Evolutionary conservation across 2,113 vertebrate genomes (phyloP), one percentile per base, ranked within the genome.

Genomic region (Oncorhynchus clarkii): DNA sequence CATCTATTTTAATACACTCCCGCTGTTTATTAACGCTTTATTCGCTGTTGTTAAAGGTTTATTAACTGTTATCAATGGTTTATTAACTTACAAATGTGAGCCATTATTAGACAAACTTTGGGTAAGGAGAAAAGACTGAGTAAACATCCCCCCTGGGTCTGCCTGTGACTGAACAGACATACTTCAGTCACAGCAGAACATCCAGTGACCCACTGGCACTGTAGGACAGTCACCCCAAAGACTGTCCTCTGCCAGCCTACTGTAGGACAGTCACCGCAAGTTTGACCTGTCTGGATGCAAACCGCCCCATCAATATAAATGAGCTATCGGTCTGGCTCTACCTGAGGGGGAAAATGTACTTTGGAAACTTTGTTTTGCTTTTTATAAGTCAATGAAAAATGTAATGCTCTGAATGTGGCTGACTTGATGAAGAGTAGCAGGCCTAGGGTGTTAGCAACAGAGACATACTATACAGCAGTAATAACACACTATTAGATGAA

Each of bases 401-500:
- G 73, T 62, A 39, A 0, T 60, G 48, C 74, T 59, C 80, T 80
- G 84, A 18, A 54, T 54, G 14, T 27, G 77, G 80, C 67, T 5
- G 74, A 82, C 79, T 78, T 85, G 79, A 87, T 78, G 82, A 89
- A 87, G 77, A 79, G 68, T 78, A 84, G 88, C 78, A 76, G 51
- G 51, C 14, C 51, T 51, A 11, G 78, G 78, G 79, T 79, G 83
- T 82, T 85, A 88, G 79, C 3, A 45, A 45, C 39, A 45, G 79
- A 82, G 79, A 67, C 78, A 45, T 45, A 45, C 8, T 45, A 80
- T 74, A 70, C 73, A 78, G 79, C 66, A 74, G 82, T 80, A 81
- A 80, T 54, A 80, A 71, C 67, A 66, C 74, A 68, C 48, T 71
- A 87, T 86, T 88, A 88, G 88, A 81, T 87, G 80, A 84, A 75